Evolutionary conservation across 1,140 invertebrate species (phyloP), one percentile per base, ranked within the genome.

Genomic region (Tetragnatha versicolor): DNA sequence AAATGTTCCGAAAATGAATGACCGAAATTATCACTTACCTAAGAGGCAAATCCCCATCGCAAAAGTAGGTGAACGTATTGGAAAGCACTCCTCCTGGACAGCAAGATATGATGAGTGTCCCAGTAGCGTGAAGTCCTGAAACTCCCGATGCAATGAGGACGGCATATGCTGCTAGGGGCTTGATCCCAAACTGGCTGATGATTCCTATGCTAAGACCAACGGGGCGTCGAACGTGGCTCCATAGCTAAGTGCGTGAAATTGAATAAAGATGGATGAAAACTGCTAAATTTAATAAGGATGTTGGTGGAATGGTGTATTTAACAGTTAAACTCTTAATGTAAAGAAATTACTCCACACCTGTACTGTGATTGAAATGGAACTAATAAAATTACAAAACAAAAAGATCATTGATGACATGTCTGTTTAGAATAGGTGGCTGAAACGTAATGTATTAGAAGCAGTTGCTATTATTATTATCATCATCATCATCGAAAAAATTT

Each of bases 31-130:
- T 17, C 25, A 42, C 7, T 68, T 79, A 87, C 85, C 85, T 86
- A 27, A 87, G 82, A 27, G 85, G 82, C 6, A 87, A 79, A 75
- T 87, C 86, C 14, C 85, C 86, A 35, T 87, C 85, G 25, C 79
- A 79, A 81, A 85, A 85, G 79, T 84, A 86, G 0, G 86, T 84
- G 78, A 86, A 86, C 31, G 86, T 82, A 68, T 86, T 87, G 3
- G 86, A 86, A 37, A 85, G 85, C 10, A 85, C 82, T 9, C 86
- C 86, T 3, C 85, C 85, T 1, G 86, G 86, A 75, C 84, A 84
- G 66, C 84, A 86, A n/a, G 84, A 83, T 22, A 87, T 82, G 17
- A 87, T 83, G 7, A 87, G 82, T 70, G 85, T 81, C 7, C 82
- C 82, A 29, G 82, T 77, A 17, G 79, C 81, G 53, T 78, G 69